Evolutionary conservation across 2,113 vertebrate species (phyloP).

Genomic region (Urocolius indicus): DNA sequence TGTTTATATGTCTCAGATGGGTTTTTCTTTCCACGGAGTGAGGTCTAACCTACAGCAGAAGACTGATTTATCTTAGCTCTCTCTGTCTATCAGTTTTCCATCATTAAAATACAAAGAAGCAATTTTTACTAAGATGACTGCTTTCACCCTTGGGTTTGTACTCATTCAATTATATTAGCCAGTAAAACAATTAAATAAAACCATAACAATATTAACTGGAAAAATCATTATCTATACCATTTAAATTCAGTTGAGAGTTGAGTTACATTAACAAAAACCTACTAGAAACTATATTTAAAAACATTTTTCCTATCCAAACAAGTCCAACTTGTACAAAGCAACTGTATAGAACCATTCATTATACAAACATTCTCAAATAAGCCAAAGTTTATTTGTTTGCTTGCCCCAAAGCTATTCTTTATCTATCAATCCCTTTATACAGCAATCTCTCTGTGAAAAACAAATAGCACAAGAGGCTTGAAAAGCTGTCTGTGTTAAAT

Average conservation of each 20-base stretch:
- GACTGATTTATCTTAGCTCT: background rate
- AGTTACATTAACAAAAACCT: background rate
- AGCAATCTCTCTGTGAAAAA: background rate
- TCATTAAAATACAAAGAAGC: background rate
- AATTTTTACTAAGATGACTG: background rate
- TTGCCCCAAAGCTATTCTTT: background rate
- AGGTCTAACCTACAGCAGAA: background rate
- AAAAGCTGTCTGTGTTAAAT: fast-evolving
- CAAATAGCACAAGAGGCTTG: background rate
- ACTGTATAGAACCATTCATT: fast-evolving
- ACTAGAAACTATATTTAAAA: background rate
- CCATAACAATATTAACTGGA: background rate
- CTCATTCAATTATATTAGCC: background rate
- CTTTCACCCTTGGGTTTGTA: background rate
- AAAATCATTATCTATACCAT: background rate
- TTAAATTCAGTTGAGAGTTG: background rate
- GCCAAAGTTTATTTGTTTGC: background rate
- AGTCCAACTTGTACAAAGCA: background rate
- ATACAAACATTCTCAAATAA: background rate
- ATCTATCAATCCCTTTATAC: background rate
- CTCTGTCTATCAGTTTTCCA: background rate
- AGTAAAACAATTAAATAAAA: background rate
- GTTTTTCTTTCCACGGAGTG: background rate
- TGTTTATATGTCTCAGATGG: background rate
- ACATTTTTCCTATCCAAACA: background rate